Conservation (phyloP, 2,888 invertebrate species). For the Eupithecia subumbrata region DNA sequence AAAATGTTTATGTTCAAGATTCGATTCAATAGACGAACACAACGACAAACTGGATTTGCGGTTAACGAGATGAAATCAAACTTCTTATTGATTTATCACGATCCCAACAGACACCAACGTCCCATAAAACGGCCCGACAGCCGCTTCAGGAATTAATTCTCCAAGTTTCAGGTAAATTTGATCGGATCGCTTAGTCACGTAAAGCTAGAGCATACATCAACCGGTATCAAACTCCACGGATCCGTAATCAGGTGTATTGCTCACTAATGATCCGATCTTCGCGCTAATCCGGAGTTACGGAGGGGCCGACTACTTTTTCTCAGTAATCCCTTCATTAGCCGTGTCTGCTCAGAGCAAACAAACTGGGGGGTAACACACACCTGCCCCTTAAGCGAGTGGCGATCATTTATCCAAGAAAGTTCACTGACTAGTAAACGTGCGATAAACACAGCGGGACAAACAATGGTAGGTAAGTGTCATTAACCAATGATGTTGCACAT, state of each 20-base stretch:
- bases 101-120: not conserved
- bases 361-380: constrained; percentile 41
- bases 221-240: constrained; percentile 58
- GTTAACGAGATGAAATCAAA: not conserved
- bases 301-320: constrained; percentile 73
- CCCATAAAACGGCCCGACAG: not conserved
- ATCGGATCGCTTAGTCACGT: constrained; percentile 50
- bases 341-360: constrained; percentile 65
- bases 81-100: constrained; percentile 3
- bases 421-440: constrained; percentile 2
- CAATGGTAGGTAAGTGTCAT: not conserved
- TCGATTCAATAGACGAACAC: not conserved
- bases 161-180: constrained; percentile 41
- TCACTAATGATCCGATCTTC: constrained; percentile 75
- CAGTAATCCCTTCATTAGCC: constrained; percentile 76
- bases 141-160: constrained; percentile 9
- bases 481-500: not conserved
- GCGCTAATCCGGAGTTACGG: constrained; percentile 66
- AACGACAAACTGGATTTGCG: not conserved
- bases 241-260: constrained; percentile 76
- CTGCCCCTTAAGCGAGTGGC: constrained; percentile 27
- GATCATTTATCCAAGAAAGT: constrained; percentile 10
- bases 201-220: constrained; percentile 62
- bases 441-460: not conserved
- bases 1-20: not conserved